Conservation (phyloP, 2,113 vertebrate species). For the Crotalus helleri region DNA sequence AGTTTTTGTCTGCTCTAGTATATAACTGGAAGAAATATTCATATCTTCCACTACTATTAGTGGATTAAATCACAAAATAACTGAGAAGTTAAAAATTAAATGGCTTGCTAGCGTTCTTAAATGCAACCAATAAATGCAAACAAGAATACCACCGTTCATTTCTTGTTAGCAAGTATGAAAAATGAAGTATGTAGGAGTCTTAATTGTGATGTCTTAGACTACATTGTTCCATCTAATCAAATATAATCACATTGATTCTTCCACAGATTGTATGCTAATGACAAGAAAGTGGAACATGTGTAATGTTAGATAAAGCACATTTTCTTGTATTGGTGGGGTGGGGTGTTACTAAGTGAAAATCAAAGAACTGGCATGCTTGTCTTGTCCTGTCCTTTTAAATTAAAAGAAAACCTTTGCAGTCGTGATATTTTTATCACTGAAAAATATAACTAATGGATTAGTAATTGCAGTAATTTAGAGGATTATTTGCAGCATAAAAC, state of each 20-base stretch:
- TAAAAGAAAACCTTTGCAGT: background rate
- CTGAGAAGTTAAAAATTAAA: slow-evolving; percentile 14
- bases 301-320: slow-evolving; percentile 29
- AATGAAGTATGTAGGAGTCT: slow-evolving; percentile 6
- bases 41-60: background rate
- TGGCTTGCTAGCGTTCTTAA: background rate
- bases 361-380: background rate
- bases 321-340: background rate
- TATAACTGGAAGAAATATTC: background rate
- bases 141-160: background rate
- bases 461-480: background rate
- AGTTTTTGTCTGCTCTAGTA: background rate
- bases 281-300: slow-evolving; percentile 11
- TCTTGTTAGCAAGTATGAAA: slow-evolving; percentile 10
- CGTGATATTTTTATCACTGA: slow-evolving; percentile 8
- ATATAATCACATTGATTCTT: fast-evolving
- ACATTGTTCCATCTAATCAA: background rate
- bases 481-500: background rate
- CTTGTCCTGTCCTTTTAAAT: background rate
- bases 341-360: slow-evolving; percentile 4
- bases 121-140: background rate
- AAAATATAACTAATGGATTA: background rate
- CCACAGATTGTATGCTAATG: slow-evolving; percentile 14
- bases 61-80: slow-evolving; percentile 5
- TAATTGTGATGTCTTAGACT: background rate